Percentiles rank a stretch among this genome's conserved stretches.
phyloP scores from a whole-genome alignment of 2,797 vertebrate genomes.

The Oryzias sinensis region DNA sequence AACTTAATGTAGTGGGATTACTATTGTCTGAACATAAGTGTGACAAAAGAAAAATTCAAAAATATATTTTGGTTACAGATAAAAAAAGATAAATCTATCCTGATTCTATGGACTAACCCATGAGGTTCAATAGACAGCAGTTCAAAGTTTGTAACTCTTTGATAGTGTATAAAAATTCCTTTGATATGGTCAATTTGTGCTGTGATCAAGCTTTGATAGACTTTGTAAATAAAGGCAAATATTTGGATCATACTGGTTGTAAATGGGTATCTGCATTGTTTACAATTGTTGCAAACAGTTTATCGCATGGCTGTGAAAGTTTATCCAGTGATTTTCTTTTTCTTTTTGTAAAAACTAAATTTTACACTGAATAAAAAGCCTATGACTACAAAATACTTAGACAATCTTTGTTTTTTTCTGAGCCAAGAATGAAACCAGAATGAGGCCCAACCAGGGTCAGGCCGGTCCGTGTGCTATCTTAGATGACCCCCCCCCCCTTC shows the following conservation, averaged over 20 bases:
- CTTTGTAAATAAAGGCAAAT: conserved; percentile 91
- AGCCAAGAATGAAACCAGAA: no score
- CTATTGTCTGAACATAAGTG: conserved; percentile 93
- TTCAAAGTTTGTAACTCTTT: conserved; percentile 90
- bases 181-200: conserved; percentile 91
- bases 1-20: conserved; percentile 89
- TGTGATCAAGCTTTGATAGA: conserved; percentile 87
- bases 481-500: no score
- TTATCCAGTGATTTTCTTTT: conserved; percentile 81
- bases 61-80: conserved; percentile 95
- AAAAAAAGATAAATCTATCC: conserved; percentile 62
- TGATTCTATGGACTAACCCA: conserved; percentile 80
- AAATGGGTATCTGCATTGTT: conserved; percentile 84
- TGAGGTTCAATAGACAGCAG: conserved; percentile 88
- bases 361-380: conserved; percentile 98
- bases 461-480: no score
- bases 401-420: not conserved
- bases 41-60: conserved; percentile 82
- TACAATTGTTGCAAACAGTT: conserved; percentile 85
- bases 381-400: conserved; percentile 20
- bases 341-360: conserved; percentile 84
- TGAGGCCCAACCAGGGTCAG: no score
- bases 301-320: conserved; percentile 96
- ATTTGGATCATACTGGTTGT: conserved; percentile 78
- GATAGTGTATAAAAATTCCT: conserved; percentile 85